Conservation (phyloP, 2,113 vertebrate genomes). For the Odocoileus virginianus region DNA sequence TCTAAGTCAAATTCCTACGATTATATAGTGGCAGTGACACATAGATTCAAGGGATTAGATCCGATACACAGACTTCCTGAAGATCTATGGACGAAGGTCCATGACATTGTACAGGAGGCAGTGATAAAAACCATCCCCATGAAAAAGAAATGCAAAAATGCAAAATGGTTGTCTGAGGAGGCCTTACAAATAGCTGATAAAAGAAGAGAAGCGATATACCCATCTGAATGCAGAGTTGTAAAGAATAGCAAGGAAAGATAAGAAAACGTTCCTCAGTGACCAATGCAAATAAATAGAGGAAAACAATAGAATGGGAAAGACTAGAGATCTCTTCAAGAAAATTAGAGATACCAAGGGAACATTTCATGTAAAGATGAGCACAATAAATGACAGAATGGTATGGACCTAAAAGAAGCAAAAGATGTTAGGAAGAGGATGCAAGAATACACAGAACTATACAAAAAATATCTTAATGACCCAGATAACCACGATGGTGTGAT, state of each 20-base stretch:
- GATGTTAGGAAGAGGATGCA: not conserved
- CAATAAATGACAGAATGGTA: not conserved
- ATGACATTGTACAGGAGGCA: not conserved
- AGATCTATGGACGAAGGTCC: not conserved
- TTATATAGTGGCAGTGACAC: not conserved
- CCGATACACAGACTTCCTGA: not conserved
- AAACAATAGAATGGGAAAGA: not conserved
- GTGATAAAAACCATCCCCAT: not conserved
- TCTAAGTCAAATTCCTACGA: rapidly evolving
- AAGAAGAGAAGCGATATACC: not conserved
- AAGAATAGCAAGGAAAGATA: not conserved
- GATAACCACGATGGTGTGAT: not conserved
- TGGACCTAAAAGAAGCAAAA: not conserved
- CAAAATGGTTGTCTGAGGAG: not conserved
- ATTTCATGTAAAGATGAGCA: not conserved
- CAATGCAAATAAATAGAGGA: not conserved
- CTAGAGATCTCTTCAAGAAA: not conserved
- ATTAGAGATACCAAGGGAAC: not conserved
- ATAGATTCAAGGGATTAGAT: not conserved
- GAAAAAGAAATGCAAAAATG: not conserved
- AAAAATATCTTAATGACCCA: not conserved
- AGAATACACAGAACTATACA: not conserved
- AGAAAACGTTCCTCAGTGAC: not conserved
- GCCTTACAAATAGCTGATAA: not conserved
- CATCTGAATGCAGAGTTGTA: not conserved